Evolutionary conservation across 2,113 vertebrate genomes (phyloP).

Genomic region (Collichthys lucidus): DNA sequence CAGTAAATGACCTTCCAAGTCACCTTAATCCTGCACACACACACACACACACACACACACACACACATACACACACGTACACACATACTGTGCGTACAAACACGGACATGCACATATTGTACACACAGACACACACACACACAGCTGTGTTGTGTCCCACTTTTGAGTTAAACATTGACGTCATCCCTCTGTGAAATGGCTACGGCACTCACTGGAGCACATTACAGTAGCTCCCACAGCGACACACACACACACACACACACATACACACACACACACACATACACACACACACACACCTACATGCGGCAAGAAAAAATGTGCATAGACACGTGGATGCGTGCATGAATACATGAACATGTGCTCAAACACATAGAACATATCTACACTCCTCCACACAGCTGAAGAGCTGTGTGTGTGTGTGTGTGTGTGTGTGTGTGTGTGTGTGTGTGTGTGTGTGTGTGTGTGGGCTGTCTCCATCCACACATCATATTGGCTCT

Average conservation of each 20-base stretch:
- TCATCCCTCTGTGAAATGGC: conserved; percentile 25
- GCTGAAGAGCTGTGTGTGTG: not conserved
- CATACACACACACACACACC: not conserved
- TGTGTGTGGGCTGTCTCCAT: conserved; percentile 3
- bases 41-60: no score
- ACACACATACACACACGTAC: no score
- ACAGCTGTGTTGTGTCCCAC: conserved; percentile 48
- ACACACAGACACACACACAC: not conserved
- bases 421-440: conserved; percentile 10
- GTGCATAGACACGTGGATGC: not conserved
- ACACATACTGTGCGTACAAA: not conserved
- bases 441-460: not conserved
- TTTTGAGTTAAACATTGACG: conserved; percentile 44
- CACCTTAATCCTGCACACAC: not conserved
- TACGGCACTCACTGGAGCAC: not conserved
- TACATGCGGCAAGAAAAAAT: not conserved
- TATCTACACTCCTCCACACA: not conserved
- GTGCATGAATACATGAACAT: not conserved
- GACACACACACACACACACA: conserved; percentile 1
- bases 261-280: not conserved
- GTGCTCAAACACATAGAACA: not conserved
- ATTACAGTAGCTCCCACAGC: conserved; percentile 6
- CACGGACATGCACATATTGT: not conserved
- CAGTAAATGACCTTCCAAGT: conserved; percentile 3
- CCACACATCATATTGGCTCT: conserved; percentile 38